Conservation (phyloP, 2,113 vertebrate genomes). For the Montifringilla adamsi region DNA sequence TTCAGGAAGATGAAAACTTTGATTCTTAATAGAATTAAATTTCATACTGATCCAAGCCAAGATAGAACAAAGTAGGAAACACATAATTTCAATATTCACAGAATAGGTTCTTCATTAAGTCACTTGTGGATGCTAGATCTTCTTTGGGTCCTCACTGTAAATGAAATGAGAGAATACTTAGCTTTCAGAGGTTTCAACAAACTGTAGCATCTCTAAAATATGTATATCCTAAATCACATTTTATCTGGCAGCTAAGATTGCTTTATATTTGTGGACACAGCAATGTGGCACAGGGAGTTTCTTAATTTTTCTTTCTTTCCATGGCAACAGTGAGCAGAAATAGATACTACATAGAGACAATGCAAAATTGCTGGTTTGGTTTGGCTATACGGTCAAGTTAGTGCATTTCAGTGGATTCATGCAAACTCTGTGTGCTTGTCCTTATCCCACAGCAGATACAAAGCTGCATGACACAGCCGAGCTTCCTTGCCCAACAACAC, state of each 20-base stretch:
- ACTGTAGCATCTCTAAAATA: not conserved
- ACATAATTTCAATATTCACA: constrained; percentile 33
- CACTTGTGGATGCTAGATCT: not conserved
- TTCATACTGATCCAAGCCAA: constrained; percentile 28
- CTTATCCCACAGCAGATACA: not conserved
- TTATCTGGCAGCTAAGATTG: not conserved
- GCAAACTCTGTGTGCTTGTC: not conserved
- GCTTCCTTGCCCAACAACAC: not conserved
- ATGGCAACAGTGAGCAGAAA: not conserved
- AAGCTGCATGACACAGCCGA: not conserved
- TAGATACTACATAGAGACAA: not conserved
- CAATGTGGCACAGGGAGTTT: not conserved
- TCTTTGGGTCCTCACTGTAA: constrained; percentile 24
- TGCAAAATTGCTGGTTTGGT: not conserved
- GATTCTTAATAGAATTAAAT: constrained; percentile 41
- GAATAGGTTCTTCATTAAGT: not conserved
- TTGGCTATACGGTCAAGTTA: not conserved
- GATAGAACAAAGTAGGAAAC: constrained; percentile 20
- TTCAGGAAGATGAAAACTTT: not conserved
- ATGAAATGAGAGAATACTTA: not conserved
- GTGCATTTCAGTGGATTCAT: not conserved
- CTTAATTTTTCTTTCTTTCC: not conserved
- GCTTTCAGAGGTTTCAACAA: not conserved
- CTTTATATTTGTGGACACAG: not conserved
- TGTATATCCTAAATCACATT: not conserved